A percentile compares a stretch with the other conserved stretches of the same genome.
These are phyloP conservation scores for Anagyrus pseudococci DNA, from an alignment of 2,888 invertebrate genomes.

Conservation along the genomic window DNA sequence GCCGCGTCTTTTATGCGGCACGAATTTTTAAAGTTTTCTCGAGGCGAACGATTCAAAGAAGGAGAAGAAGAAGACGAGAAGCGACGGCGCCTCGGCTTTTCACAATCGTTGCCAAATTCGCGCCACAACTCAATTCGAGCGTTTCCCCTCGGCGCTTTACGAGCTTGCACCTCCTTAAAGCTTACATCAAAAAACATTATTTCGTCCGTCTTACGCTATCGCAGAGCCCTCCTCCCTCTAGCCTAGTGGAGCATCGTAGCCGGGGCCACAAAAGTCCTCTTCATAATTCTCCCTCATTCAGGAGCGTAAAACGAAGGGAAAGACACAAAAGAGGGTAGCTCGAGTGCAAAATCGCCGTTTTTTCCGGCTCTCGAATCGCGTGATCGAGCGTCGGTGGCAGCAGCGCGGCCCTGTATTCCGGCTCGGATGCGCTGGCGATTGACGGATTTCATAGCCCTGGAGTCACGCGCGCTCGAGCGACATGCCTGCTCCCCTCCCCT, in stretches of 20 bases:
- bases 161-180: too few species aligned
- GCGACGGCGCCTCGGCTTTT: slow-evolving; percentile 11
- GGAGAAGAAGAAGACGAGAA: background rate
- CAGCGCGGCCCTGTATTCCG: slow-evolving; percentile 19
- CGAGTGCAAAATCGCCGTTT: slow-evolving; percentile 1
- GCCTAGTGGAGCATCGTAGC: background rate
- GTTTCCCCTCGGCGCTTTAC: background rate
- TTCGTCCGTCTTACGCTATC: too few species aligned
- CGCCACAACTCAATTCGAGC: slow-evolving; percentile 6
- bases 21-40: slow-evolving; percentile 23
- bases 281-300: too few species aligned
- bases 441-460: slow-evolving; percentile 33
- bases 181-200: too few species aligned
- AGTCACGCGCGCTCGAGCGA: slow-evolving; percentile 3
- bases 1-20: too few species aligned
- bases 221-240: background rate
- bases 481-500: too few species aligned
- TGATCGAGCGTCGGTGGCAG: slow-evolving; percentile 22
- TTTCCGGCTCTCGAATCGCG: slow-evolving; percentile 19
- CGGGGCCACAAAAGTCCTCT: too few species aligned
- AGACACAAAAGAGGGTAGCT: too few species aligned
- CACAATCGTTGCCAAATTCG: slow-evolving; percentile 28
- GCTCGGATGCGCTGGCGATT: slow-evolving; percentile 30
- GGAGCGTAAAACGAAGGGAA: too few species aligned
- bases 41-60: too few species aligned